Evolutionary conservation across 1,140 invertebrate species (phyloP).

Genomic region (Eupeodes corollae): DNA sequence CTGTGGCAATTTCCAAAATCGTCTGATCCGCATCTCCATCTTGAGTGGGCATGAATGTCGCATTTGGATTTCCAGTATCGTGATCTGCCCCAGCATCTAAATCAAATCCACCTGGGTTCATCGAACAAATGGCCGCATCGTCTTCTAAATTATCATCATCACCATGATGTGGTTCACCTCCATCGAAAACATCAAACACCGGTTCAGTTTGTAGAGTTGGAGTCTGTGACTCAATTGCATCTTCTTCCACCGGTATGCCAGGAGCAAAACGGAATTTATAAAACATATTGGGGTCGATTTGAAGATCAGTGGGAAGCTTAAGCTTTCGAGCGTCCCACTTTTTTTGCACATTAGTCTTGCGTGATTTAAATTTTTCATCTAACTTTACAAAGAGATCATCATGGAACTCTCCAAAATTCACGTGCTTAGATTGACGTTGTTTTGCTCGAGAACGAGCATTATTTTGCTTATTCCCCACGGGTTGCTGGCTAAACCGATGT

Average conservation of each 20-base stretch:
- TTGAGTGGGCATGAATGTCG: not conserved
- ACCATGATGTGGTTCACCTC: not conserved
- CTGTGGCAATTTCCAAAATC: constrained; percentile 28
- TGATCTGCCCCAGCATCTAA: not conserved
- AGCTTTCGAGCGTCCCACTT: constrained; percentile 33
- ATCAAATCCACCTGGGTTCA: not conserved
- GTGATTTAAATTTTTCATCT: constrained; percentile 19
- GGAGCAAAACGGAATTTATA: constrained; percentile 20
- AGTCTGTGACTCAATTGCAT: constrained; percentile 6
- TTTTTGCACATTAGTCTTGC: constrained; percentile 29
- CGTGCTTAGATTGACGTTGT: constrained; percentile 11
- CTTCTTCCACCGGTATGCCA: constrained; percentile 17
- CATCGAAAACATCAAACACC: constrained; percentile 15
- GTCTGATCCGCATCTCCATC: constrained; percentile 17
- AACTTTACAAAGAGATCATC: constrained; percentile 19
- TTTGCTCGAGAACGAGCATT: constrained; percentile 5
- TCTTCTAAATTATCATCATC: constrained; percentile 1
- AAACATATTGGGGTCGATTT: constrained; percentile 21
- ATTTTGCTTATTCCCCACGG: no score
- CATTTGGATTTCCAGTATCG: not conserved
- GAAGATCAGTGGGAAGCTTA: constrained; percentile 24
- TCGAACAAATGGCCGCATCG: not conserved
- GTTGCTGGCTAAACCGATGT: constrained; percentile 1
- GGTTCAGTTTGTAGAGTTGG: constrained; percentile 6
- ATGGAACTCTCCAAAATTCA: constrained; percentile 17